phyloP scores from a whole-genome alignment of 2,113 vertebrate species.

The Platysteira castanea region DNA sequence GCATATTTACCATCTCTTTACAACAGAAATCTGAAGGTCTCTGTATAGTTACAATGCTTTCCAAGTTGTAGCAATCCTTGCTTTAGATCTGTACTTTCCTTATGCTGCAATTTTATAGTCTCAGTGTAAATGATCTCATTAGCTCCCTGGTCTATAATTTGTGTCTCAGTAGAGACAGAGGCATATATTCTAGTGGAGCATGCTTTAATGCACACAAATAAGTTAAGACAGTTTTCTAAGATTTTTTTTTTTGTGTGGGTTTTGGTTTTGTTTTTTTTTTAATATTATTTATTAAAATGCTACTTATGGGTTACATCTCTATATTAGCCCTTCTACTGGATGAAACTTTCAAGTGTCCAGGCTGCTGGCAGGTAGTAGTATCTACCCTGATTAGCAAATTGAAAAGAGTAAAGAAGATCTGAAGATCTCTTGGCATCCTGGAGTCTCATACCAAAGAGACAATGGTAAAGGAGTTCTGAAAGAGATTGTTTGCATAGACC shows the following conservation, averaged over 20 bases:
- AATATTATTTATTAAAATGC: background rate
- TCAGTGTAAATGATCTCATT: background rate
- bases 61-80: background rate
- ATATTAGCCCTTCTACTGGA: background rate
- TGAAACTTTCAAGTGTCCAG: background rate
- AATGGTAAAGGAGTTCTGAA: background rate
- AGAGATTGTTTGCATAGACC: background rate
- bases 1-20: background rate
- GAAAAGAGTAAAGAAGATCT: background rate
- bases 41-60: background rate
- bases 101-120: background rate
- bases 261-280: background rate
- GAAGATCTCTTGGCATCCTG: background rate
- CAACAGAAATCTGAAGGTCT: background rate
- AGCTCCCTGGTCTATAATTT: background rate
- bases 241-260: background rate
- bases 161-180: background rate
- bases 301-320: background rate
- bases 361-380: background rate
- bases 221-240: background rate
- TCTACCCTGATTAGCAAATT: background rate
- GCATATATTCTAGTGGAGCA: rapidly evolving
- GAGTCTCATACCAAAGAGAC: background rate
- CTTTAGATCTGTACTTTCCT: background rate
- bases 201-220: background rate